phyloP scores from a whole-genome alignment of 2,888 invertebrate genomes.

The Myopa testacea region DNA sequence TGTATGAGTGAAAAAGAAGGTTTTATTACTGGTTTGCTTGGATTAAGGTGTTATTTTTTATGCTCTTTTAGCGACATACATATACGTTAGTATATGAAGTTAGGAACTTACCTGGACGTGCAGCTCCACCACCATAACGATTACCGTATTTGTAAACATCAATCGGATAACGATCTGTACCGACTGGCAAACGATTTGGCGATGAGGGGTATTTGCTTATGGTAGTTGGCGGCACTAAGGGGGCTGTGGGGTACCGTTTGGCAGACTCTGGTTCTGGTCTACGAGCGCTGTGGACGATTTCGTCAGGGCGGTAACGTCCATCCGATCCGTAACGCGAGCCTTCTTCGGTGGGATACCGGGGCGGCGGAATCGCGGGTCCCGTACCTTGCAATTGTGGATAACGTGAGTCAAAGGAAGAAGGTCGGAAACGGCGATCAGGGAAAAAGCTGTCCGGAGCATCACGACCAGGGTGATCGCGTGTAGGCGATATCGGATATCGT shows the following conservation, averaged over 20 bases:
- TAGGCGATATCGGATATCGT: slow-evolving; percentile 47
- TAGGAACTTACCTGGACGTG: slow-evolving; percentile 60
- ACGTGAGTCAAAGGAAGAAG: slow-evolving; percentile 65
- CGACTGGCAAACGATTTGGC: slow-evolving; percentile 71
- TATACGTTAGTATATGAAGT: slow-evolving; percentile 25
- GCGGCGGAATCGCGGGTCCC: slow-evolving; percentile 37
- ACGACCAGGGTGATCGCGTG: slow-evolving; percentile 60
- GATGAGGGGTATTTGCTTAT: slow-evolving; percentile 70
- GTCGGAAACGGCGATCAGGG: slow-evolving; percentile 68
- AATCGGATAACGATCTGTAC: slow-evolving; percentile 69
- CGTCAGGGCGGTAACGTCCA: slow-evolving; percentile 60
- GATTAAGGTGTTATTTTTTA: not conserved
- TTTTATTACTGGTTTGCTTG: too few species aligned
- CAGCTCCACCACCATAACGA: slow-evolving; percentile 69
- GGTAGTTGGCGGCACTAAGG: slow-evolving; percentile 66
- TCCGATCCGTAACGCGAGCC: slow-evolving; percentile 53
- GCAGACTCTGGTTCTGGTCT: slow-evolving; percentile 69
- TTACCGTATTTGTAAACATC: slow-evolving; percentile 70
- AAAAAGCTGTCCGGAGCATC: slow-evolving; percentile 67
- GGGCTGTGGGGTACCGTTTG: slow-evolving; percentile 70
- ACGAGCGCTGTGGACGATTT: slow-evolving; percentile 61
- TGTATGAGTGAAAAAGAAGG: too few species aligned
- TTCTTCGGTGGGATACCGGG: slow-evolving; percentile 40
- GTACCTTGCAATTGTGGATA: slow-evolving; percentile 60
- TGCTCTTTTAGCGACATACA: not conserved